Evolutionary conservation across 2,888 invertebrate genomes (phyloP), one percentile per base, ranked within the genome.

Genomic region (Harpalus rufipes): DNA sequence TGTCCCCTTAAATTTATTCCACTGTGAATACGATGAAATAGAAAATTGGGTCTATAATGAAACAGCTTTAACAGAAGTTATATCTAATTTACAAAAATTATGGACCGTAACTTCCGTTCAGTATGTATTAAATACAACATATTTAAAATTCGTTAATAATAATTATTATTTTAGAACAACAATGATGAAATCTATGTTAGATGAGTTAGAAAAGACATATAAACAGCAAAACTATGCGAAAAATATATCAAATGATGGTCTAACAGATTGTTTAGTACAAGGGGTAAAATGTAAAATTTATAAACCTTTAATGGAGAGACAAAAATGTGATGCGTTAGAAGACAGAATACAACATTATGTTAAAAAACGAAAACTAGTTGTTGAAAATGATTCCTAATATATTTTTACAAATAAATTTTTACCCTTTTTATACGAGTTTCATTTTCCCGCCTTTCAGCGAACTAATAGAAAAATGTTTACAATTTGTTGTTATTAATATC

Each of bases 301-400:
- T 91, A 94, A 94, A 86, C 95, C 96, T 0, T 90, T 98, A 44
- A 90, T 97, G 90, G 92, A 95, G 87, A 93, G 98, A 87, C 94
- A 93, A 68, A 95, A 94, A 86, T 97, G 97, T 91, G 97, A 95
- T 61, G 96, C 96, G 88, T 92, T 97, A 86, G 96, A 97, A 91
- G 95, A 95, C 88, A 94, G 95, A 87, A 95, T 97, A 78, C 93
- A 95, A 87, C 94, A 96, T 90, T 96, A 94, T 89, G 93, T 93
- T 7, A 97, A 96, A 89, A 95, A 95, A 88, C 93, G 93, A 88
- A 93, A 93, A 89, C 86, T 91, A 25, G 56, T 84, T 32, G 56
- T 44, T 84, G 78, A 84, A 25, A 63, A 84, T 63, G 72, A 16
- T 61, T 12, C 14, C 0, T 12, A 61, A 8, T 61, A 51, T 51